Base-by-base conservation (phyloP, 1,140 invertebrate species). In the Parapsyche elsis region DNA sequence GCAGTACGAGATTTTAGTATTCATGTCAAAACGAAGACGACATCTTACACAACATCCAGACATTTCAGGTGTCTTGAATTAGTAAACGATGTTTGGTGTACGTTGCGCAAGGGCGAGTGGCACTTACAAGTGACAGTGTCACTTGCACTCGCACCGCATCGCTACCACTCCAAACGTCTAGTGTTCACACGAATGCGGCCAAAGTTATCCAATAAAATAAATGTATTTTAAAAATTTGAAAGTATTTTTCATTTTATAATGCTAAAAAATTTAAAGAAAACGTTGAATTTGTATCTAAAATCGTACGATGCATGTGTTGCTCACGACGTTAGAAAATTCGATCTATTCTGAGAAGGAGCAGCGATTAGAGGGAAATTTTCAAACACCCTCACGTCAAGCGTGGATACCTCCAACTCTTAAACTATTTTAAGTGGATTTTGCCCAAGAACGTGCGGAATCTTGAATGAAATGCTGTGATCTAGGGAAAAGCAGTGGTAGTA, bases 391-490 rank as follows among this genome's bases (percentile, higher is more conserved):
- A 53, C 57, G 75, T 77, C 75, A 77, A 64, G 57, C 26, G 19
- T 4, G 21, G 46, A 46, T 64, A 21, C 59, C 49, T 74, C 78
- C 57, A 75, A 80, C 78, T 80, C 82, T 83, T 81, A 80, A 83
- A 83, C 82, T 83, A 83, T 83, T 83, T 83, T 83, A 83, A 83
- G 82, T 83, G 82, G 82, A 83, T 83, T 83, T 83, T 61, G 57
- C 80, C 19, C 44, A 80, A 79, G 77, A 81, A 73, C 82, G 82
- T 78, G 74, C n/a, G 82, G 82, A 83, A 83, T 83, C 80, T 81
- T 80, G 82, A 83, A 80, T 81, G 82, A 78, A 81, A 81, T 59
- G 64, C 76, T 80, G 82, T 81, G 82, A 83, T 83, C 75, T 77
- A 57, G 44, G 49, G 44, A 7, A 75, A 49, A 38, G 45, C 24